phyloP scores from a whole-genome alignment of 1,140 invertebrate genomes.

The Drosophila dunni region DNA sequence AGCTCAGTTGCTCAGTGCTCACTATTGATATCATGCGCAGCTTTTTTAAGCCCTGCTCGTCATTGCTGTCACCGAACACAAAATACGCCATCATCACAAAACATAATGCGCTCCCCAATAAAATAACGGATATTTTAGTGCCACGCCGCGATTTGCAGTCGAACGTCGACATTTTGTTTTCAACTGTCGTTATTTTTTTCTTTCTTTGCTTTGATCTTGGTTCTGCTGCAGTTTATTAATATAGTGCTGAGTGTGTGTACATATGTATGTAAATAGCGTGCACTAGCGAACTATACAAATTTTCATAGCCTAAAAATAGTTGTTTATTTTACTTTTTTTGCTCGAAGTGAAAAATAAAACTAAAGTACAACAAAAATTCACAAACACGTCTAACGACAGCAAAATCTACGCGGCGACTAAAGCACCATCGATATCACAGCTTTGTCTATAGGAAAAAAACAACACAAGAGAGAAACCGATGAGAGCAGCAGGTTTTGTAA shows the following conservation, averaged over 20 bases:
- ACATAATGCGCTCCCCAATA: conserved; percentile 74
- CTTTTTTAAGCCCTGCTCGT: conserved; percentile 78
- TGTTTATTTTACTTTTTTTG: conserved; percentile 64
- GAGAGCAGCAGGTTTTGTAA: conserved; percentile 22
- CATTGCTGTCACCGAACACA: conserved; percentile 83
- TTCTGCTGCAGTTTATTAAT: conserved; percentile 60
- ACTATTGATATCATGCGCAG: conserved; percentile 83
- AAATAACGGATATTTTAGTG: conserved; percentile 83
- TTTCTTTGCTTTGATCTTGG: too few relatives aligned
- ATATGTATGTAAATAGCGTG: conserved; percentile 1
- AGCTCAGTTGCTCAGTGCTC: conserved; percentile 37
- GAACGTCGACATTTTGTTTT: conserved; percentile 55
- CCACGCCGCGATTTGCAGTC: conserved; percentile 81
- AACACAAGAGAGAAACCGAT: conserved; percentile 11
- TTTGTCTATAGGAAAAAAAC: conserved; percentile 1
- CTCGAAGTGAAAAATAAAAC: not conserved
- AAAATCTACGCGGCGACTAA: conserved; percentile 61
- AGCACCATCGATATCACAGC: conserved; percentile 26
- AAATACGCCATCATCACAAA: conserved; percentile 84
- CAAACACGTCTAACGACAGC: conserved; percentile 50
- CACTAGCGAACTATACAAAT: conserved; percentile 48
- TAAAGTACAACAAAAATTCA: conserved; percentile 10
- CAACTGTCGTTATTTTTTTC: not conserved
- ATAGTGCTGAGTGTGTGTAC: conserved; percentile 4
- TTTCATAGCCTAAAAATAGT: conserved; percentile 76